Conservation (phyloP, 2,113 vertebrate species). For the Lamprotornis superbus region DNA sequence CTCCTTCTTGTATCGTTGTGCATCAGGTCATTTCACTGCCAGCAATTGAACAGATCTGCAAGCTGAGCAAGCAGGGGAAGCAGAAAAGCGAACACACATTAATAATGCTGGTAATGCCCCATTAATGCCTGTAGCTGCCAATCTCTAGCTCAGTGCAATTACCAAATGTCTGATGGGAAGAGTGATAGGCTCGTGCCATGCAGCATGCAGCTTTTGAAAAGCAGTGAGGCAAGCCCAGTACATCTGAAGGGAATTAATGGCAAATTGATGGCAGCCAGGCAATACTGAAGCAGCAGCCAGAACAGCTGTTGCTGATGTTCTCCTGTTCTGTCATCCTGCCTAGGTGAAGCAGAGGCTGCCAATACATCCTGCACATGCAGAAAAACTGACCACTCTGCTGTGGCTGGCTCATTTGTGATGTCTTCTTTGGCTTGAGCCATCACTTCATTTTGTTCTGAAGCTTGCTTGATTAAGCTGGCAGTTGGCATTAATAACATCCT, state of each 20-base stretch:
- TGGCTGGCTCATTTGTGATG: not conserved
- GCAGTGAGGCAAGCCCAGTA: not conserved
- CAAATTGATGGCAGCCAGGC: not conserved
- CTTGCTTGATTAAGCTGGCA: not conserved
- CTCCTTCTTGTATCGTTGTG: not conserved
- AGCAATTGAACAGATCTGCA: not conserved
- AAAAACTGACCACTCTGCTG: not conserved
- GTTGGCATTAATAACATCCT: not conserved
- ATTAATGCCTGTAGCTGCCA: not conserved
- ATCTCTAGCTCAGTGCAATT: not conserved
- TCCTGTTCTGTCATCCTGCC: not conserved
- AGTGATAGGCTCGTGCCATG: not conserved
- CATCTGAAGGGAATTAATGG: not conserved
- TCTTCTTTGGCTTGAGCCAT: not conserved
- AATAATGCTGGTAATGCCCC: not conserved
- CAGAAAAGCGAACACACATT: not conserved
- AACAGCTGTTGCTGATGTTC: constrained; percentile 30
- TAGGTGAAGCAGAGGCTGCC: not conserved
- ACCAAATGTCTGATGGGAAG: not conserved
- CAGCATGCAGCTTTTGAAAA: not conserved
- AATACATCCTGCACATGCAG: not conserved
- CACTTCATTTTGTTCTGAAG: not conserved
- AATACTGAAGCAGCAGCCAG: not conserved
- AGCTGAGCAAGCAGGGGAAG: not conserved
- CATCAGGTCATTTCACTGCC: not conserved